Conservation (phyloP, 1,140 invertebrate species). For the Maniola jurtina region DNA sequence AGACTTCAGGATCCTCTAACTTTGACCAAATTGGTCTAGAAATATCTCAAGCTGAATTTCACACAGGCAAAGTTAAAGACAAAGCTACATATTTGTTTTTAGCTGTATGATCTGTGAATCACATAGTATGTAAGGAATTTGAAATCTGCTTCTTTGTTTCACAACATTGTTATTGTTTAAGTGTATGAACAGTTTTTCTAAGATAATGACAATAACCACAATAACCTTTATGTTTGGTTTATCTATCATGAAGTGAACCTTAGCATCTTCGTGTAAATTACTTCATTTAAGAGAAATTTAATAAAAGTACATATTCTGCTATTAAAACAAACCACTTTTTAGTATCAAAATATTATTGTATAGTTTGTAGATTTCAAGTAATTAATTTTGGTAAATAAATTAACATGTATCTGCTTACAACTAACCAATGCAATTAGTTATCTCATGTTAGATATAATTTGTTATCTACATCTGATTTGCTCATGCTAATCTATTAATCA, state of each 20-base stretch:
- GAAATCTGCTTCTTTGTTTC: conserved; percentile 6
- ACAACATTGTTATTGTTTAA: conserved; percentile 8
- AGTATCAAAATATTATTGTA: too few relatives aligned
- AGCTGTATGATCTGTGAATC: not conserved
- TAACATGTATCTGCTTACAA: not conserved
- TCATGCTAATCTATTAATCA: not conserved
- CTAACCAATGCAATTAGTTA: conserved; percentile 8
- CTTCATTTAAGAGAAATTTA: not conserved
- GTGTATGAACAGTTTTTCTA: conserved; percentile 1
- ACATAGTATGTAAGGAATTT: conserved; percentile 8
- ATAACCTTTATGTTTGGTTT: not conserved
- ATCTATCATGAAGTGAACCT: not conserved
- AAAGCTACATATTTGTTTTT: not conserved
- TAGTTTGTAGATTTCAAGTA: too few relatives aligned
- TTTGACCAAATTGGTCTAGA: too few relatives aligned
- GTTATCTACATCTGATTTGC: conserved; percentile 7
- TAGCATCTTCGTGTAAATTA: too few relatives aligned
- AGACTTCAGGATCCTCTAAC: too few relatives aligned
- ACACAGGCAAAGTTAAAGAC: not conserved
- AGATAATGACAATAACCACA: conserved; percentile 4
- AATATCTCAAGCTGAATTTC: too few relatives aligned
- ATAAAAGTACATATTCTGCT: too few relatives aligned
- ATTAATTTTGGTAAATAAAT: too few relatives aligned
- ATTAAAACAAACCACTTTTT: too few relatives aligned
- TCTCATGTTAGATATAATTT: conserved; percentile 2